These are phyloP conservation scores for Enteromius radiatus DNA, from an alignment of 2,797 vertebrate genomes.

Conservation along the genomic window DNA sequence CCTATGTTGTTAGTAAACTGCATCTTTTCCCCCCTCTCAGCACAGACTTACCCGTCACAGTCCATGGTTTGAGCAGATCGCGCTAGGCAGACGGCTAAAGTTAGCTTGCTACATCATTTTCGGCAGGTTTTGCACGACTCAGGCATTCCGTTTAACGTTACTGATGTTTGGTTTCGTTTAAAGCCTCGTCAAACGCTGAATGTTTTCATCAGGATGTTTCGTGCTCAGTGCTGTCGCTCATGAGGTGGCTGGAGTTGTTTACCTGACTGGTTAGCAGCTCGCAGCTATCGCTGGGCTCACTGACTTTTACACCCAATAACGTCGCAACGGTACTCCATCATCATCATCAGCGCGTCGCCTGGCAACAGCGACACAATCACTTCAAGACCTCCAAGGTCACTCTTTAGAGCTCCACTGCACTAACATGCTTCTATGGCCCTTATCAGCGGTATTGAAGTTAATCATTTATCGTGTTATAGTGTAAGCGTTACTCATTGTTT, in stretches of 20 bases:
- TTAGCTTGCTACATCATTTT: conserved; percentile 50
- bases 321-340: conserved; percentile 9
- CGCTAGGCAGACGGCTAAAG: conserved; percentile 47
- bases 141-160: background rate
- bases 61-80: conserved; percentile 49
- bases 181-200: background rate
- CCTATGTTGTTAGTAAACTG: background rate
- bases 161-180: background rate
- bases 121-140: conserved; percentile 11
- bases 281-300: background rate
- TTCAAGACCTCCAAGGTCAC: background rate
- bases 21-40: background rate
- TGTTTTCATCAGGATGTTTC: background rate
- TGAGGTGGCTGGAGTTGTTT: background rate
- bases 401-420: background rate
- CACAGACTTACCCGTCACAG: conserved; percentile 53
- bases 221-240: background rate
- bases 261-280: conserved; percentile 4
- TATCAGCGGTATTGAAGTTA: background rate
- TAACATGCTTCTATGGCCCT: background rate
- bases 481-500: background rate
- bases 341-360: conserved; percentile 13
- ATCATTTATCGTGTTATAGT: background rate
- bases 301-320: background rate
- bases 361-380: conserved; percentile 19